Conservation (phyloP, 2,113 vertebrate species). For the Pomatorhinus ruficollis region DNA sequence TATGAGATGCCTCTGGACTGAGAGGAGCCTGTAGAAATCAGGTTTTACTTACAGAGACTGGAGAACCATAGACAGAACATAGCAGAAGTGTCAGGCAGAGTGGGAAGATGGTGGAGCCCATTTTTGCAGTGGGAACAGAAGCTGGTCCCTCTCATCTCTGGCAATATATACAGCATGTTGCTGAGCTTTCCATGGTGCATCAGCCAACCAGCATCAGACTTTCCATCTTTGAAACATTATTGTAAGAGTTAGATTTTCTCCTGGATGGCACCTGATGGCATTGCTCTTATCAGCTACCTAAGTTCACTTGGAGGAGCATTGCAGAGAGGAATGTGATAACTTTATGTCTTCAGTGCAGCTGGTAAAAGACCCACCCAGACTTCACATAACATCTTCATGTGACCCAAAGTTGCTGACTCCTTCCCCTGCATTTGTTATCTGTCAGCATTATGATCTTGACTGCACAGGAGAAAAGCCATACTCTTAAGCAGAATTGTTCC, state of each 20-base stretch:
- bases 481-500: not conserved
- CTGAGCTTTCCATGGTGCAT: not conserved
- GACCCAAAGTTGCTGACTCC: not conserved
- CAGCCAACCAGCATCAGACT: not conserved
- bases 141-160: not conserved
- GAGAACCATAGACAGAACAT: not conserved
- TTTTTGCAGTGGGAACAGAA: not conserved
- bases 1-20: not conserved
- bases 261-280: not conserved
- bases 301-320: not conserved
- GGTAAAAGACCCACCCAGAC: not conserved
- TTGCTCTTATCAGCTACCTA: not conserved
- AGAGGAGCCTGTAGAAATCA: not conserved
- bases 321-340: not conserved
- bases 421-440: not conserved
- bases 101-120: not conserved
- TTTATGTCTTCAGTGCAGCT: not conserved
- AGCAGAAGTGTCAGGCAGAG: not conserved
- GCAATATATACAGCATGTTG: constrained; percentile 18
- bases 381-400: not conserved
- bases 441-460: not conserved
- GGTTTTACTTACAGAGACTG: constrained; percentile 37
- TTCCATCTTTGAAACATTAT: not conserved
- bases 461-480: not conserved
- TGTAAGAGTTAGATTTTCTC: not conserved